Evolutionary conservation across 2,113 vertebrate genomes (phyloP), one percentile per base, ranked within the genome.

Genomic region (Nothoprocta perdicaria): DNA sequence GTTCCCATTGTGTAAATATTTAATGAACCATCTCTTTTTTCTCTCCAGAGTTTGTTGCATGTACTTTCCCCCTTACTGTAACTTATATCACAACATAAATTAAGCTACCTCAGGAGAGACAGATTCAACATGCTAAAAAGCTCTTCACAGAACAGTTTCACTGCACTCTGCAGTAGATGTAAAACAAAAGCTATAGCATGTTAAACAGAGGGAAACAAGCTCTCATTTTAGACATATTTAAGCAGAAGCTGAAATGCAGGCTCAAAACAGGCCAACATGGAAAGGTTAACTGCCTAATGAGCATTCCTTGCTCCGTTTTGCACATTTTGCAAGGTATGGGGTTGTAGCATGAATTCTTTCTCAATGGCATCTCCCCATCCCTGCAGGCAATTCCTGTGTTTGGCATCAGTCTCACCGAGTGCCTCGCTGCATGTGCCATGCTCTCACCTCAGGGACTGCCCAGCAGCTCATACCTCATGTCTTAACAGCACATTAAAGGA

Each of bases 71-170:
- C 45, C 57, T 78, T 14, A 13, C 66, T 43, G 29, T 75, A 68
- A 94, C 81, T 90, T 63, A 41, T 80, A 83, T 53, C 55, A 33
- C 4, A 6, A 77, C 45, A 69, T 57, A 92, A 91, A 87, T 71
- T 48, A 84, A 71, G 50, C 72, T 58, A 68, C 24, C 33, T 80
- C 67, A 29, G 14, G 83, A 77, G 18, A 88, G 33, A 66, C 19
- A 50, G 29, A 91, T 82, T 79, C 86, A 86, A 93, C 58, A 91
- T 26, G 57, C 43, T 74, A 78, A 86, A 75, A 74, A 58, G 41
- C 43, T 90, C 80, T 89, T 26, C 77, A 45, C 50, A 77, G 73
- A 62, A 72, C 24, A 61, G 50, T n/a, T 23, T 78, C 55, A 38
- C 2, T 43, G 40, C 46, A n/a, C 61, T 72, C 58, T 61, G 72